phyloP scores from a whole-genome alignment of 2,888 invertebrate species.

The Neria commutata region DNA sequence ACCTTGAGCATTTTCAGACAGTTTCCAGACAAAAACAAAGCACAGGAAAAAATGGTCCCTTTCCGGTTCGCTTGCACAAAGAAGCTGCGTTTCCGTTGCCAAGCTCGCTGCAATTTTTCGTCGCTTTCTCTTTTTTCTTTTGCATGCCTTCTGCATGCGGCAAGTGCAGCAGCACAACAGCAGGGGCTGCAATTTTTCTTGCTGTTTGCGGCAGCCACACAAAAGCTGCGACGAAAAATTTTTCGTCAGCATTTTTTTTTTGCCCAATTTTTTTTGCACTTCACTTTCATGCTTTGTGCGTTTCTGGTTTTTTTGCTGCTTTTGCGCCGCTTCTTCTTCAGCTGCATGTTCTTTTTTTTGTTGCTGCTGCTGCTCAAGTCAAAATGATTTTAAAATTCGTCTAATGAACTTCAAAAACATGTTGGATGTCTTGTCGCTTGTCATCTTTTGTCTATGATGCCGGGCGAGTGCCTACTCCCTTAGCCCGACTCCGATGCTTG shows the following conservation, averaged over 20 bases:
- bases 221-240: conserved; percentile 14
- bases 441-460: conserved; percentile 55
- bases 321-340: too few relatives aligned
- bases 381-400: conserved; percentile 50
- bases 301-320: background rate
- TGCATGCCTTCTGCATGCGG: background rate
- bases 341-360: too few relatives aligned
- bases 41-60: conserved; percentile 40
- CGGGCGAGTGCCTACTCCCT: conserved; percentile 13
- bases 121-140: conserved; percentile 2
- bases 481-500: too few relatives aligned
- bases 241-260: background rate
- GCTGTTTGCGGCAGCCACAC: conserved; percentile 2
- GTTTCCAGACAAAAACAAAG: conserved; percentile 48
- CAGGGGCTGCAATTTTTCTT: background rate
- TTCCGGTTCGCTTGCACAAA: conserved; percentile 46
- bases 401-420: conserved; percentile 60
- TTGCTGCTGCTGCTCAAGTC: conserved; percentile 38
- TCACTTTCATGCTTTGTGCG: background rate
- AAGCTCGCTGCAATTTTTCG: background rate
- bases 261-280: background rate
- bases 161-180: too few relatives aligned
- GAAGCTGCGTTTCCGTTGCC: conserved; percentile 49
- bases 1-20: conserved; percentile 47
- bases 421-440: conserved; percentile 48